These are phyloP conservation scores for Alosa sapidissima DNA, from an alignment of 2,797 vertebrate genomes.

Conservation along the genomic window DNA sequence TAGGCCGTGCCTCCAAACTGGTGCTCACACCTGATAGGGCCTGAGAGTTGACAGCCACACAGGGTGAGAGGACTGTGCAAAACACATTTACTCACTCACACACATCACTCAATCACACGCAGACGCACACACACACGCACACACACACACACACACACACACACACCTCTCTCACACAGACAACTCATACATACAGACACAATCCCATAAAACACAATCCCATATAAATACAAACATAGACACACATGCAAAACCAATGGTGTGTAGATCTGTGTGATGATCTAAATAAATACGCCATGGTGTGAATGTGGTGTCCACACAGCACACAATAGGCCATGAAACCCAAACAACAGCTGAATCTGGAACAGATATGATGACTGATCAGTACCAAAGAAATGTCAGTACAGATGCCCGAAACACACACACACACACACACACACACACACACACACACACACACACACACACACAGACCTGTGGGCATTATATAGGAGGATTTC, in stretches of 20 bases:
- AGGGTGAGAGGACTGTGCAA: background rate
- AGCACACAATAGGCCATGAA: background rate
- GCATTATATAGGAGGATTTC: background rate
- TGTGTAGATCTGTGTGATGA: background rate
- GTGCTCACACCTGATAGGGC: constrained; percentile 72
- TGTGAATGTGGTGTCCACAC: background rate
- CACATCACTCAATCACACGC: background rate
- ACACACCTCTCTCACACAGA: constrained; percentile 37
- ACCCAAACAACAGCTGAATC: background rate
- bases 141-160: background rate
- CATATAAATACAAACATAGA: constrained; percentile 35
- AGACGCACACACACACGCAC: constrained; percentile 2
- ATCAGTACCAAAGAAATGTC: background rate
- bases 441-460: background rate
- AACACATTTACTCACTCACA: background rate
- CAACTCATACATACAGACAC: constrained; percentile 35
- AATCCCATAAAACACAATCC: background rate
- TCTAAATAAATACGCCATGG: no score
- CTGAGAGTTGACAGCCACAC: constrained; percentile 64
- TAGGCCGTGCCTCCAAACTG: constrained; percentile 72
- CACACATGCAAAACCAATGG: background rate
- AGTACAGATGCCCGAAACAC: constrained; percentile 47
- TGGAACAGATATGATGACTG: background rate
- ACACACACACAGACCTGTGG: background rate
- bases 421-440: background rate